Conservation (phyloP, 2,113 vertebrate species). For the Neolamprologus sp. region DNA sequence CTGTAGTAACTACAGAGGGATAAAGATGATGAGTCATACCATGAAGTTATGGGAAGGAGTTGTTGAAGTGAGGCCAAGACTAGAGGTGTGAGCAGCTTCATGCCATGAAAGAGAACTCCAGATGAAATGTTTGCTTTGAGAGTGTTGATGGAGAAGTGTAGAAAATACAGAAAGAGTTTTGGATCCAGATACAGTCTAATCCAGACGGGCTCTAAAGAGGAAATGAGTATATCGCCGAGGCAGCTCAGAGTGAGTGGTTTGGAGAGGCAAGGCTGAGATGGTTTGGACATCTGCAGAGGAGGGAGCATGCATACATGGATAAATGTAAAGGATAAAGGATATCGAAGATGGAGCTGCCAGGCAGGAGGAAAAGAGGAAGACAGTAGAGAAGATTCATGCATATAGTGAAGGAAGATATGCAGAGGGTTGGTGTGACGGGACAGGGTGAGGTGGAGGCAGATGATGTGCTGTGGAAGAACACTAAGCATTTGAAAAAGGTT, state of each 20-base stretch:
- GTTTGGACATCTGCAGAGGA: neutral
- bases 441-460: neutral
- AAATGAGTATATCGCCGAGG: accelerated
- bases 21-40: neutral
- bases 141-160: neutral
- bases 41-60: neutral
- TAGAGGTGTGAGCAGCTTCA: neutral
- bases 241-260: neutral
- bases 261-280: neutral
- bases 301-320: neutral
- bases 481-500: accelerated
- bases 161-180: neutral
- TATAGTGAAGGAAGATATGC: neutral
- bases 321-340: neutral
- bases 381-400: neutral
- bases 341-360: neutral
- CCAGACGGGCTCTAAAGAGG: neutral
- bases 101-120: neutral
- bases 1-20: neutral
- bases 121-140: neutral
- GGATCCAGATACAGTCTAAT: neutral
- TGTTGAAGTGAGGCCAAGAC: neutral
- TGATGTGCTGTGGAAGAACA: neutral
- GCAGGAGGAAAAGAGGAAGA: neutral
- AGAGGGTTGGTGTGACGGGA: neutral